Base-by-base conservation (phyloP, 2,888 invertebrate species). In the Cosmorhoe ocellata region DNA sequence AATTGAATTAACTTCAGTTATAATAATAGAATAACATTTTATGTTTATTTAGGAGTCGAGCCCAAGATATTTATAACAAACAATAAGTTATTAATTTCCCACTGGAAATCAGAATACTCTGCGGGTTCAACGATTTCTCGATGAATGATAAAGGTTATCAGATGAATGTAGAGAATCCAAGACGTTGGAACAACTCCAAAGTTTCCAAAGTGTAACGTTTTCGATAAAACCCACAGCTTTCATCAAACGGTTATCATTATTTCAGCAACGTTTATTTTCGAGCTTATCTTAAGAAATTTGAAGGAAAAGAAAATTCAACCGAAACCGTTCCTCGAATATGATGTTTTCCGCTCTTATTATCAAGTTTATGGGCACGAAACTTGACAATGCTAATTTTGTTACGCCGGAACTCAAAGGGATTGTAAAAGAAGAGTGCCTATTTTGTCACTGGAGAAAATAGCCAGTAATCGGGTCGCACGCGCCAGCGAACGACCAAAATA, bases 371-470 rank as follows among this genome's bases (percentile, higher is more conserved):
- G 42, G 41, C 30, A 41, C 46, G 63, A 58, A 51, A 67, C 50
- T 56, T 57, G 61, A 63, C 57, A 58, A 57, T 58, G 54, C 45
- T 53, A 60, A 72, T 65, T 69, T 66, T 56, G 48, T 51, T 30
- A 46, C 53, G 59, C 55, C 52, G 50, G 56, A 55, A 60, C 63
- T 61, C 54, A 63, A 64, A 59, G 47, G 38, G 13, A 12, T 13
- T 24, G 9, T 26, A 8, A 37, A 37, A 12, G 52, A 48, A 33
- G 43, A 47, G 36, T 24, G 51, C 59, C 7, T 6, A 50, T 65
- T 63, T 39, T 55, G 64, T 59, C 59, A 62, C 59, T 54, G 36
- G 51, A 61, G 66, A 62, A 71, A 71, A 67, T 67, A 26, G 52
- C 39, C 40, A 42, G 49, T 66, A 74, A 71, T 66, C 59, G 63